A percentile compares a stretch with the other conserved stretches of the same genome.
Evolutionary conservation across 2,797 vertebrate species (phyloP).

Genomic region (Smutsia temminckii): DNA sequence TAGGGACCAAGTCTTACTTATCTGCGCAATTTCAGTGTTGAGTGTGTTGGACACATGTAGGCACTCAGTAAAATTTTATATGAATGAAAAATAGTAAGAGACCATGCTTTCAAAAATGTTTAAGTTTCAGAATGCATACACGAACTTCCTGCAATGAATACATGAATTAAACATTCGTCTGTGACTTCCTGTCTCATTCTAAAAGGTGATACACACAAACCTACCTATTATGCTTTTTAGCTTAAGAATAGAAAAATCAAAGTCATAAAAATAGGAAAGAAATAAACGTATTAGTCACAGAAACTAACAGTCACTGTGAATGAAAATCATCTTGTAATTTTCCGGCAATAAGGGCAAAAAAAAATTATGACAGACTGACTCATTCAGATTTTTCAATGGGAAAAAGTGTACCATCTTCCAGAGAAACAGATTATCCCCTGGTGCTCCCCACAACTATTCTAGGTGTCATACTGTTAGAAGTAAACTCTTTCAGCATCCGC

Average conservation of each 20-base stretch:
- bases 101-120: not conserved
- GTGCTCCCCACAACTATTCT: not conserved
- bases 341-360: slow-evolving; percentile 26
- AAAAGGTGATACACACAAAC: not conserved
- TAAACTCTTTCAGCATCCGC: not conserved
- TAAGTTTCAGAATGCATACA: not conserved
- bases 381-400: slow-evolving; percentile 1
- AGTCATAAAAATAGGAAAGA: not conserved
- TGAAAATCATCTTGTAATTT: slow-evolving; percentile 56
- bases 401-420: not conserved
- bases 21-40: not conserved
- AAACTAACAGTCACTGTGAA: slow-evolving; percentile 29
- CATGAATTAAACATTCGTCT: not conserved
- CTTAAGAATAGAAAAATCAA: slow-evolving; percentile 38
- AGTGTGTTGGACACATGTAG: not conserved
- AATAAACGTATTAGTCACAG: slow-evolving; percentile 29
- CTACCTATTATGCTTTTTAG: not conserved
- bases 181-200: slow-evolving; percentile 32
- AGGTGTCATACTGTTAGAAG: slow-evolving; percentile 7
- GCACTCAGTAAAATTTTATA: not conserved
- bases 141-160: slow-evolving; percentile 13
- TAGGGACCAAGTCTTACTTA: not conserved
- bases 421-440: not conserved
- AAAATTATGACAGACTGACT: slow-evolving; percentile 9
- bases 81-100: not conserved